A percentile compares a stretch with the other conserved stretches of the same genome.
These are phyloP conservation scores for Agrochola lychnidis DNA, from an alignment of 2,888 invertebrate species.

Conservation along the genomic window DNA sequence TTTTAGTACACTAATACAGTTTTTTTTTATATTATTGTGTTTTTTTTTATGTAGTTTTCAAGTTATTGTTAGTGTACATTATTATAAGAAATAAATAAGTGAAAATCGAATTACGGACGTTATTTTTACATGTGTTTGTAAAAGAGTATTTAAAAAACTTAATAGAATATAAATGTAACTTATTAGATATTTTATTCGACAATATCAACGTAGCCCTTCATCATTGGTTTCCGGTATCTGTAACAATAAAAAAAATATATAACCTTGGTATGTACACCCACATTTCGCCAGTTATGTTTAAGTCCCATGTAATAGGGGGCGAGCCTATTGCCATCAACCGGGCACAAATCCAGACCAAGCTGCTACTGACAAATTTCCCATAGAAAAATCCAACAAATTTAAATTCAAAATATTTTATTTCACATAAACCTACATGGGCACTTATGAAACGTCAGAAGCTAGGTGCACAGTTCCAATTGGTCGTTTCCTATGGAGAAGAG, in stretches of 20 bases:
- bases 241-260: background rate
- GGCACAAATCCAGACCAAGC: too few relatives aligned
- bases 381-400: too few relatives aligned
- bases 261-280: too few relatives aligned
- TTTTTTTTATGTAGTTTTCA: background rate
- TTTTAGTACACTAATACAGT: background rate
- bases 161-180: conserved; percentile 22
- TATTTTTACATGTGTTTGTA: conserved; percentile 4
- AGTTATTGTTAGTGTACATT: background rate
- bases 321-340: too few relatives aligned
- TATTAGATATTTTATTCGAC: conserved; percentile 42
- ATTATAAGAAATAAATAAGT: background rate
- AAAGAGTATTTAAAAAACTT: conserved; percentile 33
- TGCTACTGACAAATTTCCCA: too few relatives aligned
- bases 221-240: conserved; percentile 6
- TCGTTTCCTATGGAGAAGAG: too few relatives aligned
- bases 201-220: conserved; percentile 24
- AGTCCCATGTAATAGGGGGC: too few relatives aligned
- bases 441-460: too few relatives aligned
- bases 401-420: too few relatives aligned
- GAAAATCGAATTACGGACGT: background rate
- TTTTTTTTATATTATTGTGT: background rate
- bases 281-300: background rate
- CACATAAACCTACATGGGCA: too few relatives aligned
- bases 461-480: too few relatives aligned